Percentiles rank a stretch among this genome's conserved stretches.
phyloP scores from a whole-genome alignment of 2,888 invertebrate genomes.

The Lepetodrilus schrolli region DNA sequence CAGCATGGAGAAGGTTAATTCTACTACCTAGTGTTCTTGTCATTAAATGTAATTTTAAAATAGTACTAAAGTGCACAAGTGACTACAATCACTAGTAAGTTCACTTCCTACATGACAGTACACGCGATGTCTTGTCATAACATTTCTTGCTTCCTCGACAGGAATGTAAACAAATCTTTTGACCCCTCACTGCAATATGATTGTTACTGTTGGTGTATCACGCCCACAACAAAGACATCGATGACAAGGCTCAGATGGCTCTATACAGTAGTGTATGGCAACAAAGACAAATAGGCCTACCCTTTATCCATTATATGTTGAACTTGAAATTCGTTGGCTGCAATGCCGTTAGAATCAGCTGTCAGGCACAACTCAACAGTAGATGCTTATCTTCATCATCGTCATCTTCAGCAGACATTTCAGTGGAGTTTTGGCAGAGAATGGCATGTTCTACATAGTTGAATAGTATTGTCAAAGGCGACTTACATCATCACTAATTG shows the following conservation, averaged over 20 bases:
- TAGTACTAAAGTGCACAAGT: no score
- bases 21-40: no score
- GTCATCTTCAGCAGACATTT: not conserved
- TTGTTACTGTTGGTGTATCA: not conserved
- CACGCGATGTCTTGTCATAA: no score
- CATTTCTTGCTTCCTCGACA: no score
- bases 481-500: constrained; percentile 14
- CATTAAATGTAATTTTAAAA: no score
- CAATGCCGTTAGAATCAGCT: not conserved
- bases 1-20: no score
- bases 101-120: no score
- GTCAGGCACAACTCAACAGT: not conserved
- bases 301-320: not conserved
- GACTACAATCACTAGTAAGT: no score
- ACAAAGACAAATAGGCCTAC: not conserved
- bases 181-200: no score
- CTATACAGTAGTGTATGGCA: not conserved
- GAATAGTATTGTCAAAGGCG: not conserved
- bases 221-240: not conserved
- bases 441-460: not conserved
- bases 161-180: no score
- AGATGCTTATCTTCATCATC: not conserved
- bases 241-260: not conserved
- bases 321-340: not conserved
- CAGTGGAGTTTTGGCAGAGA: not conserved